Evolutionary conservation across 92 coral and sea anemone species (phyloP), one percentile per base, ranked within the genome.

Genomic region (Phenganax marumi): DNA sequence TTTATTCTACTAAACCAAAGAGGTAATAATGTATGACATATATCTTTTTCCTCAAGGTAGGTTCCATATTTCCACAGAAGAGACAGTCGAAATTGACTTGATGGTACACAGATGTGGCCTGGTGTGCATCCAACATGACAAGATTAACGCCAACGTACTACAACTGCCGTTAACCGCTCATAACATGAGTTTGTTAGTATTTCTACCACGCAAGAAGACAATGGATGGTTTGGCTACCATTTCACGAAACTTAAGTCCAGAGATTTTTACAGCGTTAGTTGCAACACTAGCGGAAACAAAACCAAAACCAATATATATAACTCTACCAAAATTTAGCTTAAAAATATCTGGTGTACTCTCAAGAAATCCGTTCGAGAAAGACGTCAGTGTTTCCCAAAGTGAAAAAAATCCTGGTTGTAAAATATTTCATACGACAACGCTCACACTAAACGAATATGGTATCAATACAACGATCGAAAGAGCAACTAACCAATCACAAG

Each of bases 151-250:
- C 19, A 46, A 13, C 0, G 73, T 78, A 0, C 7, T 78, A 17
- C 43, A 78, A 63, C 56, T 78, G 19, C 83, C 83, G 5, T 72
- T 78, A 17, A 78, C 83, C 51, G 83, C 83, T n/a, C 73, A 50
- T 22, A 62, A 78, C 71, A 78, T 78, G 83, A 11, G 57, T 63
- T 10, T 63, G 72, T 18, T 78, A 46, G 50, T 78, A 11, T 63
- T 17, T 61, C 18, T 78, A 46, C 83, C 83, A 14, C 12, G 33
- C 17, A 72, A 78, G 8, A 62, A 78, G 43, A 78, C 68, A 8
- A 62, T 33, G 5, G 5, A 77, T 24, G 81, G 83, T 14, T 6
- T 78, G 16, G 73, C 22, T n/a, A 12, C 46, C 12, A 18, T 78
- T 51, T 48, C 65, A 22, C n/a, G 49, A 13, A 46, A 50, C 12